Percentiles rank a stretch among this genome's conserved stretches.
phyloP scores from a whole-genome alignment of 2,888 invertebrate genomes.

The Mythimna vitellina region DNA sequence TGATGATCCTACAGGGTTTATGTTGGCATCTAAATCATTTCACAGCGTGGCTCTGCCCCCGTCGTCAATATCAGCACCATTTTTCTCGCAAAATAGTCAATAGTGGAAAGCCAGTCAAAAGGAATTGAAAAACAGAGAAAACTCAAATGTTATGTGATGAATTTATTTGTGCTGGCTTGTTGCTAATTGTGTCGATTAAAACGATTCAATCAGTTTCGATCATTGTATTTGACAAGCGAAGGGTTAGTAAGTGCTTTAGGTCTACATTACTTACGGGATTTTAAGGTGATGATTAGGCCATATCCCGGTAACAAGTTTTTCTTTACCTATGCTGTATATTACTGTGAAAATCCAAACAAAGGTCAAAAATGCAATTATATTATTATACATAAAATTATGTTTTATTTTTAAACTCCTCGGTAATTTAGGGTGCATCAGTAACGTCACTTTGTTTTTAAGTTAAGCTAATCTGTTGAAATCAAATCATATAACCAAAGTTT shows the following conservation, averaged over 20 bases:
- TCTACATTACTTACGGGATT: constrained; percentile 61
- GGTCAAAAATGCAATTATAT: not conserved
- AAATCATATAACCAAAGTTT: too few relatives aligned
- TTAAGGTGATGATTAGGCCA: constrained; percentile 55
- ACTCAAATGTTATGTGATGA: constrained; percentile 59
- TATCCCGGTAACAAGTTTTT: constrained; percentile 36
- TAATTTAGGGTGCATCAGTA: not conserved
- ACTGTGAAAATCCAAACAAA: constrained; percentile 48
- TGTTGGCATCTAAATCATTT: not conserved
- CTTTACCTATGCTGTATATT: constrained; percentile 31
- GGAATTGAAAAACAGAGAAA: constrained; percentile 40
- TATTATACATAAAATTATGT: not conserved
- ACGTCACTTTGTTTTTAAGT: constrained; percentile 3
- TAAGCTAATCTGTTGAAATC: not conserved
- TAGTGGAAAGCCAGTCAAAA: not conserved
- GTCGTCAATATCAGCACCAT: not conserved
- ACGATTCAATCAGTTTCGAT: constrained; percentile 57
- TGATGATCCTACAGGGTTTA: not conserved
- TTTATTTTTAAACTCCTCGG: not conserved
- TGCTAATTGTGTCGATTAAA: constrained; percentile 60
- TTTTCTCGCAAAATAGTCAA: not conserved
- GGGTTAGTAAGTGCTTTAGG: constrained; percentile 61
- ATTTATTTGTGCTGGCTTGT: constrained; percentile 67
- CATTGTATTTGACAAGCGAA: constrained; percentile 65
- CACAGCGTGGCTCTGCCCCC: not conserved